Base-by-base conservation (phyloP, 2,888 invertebrate species). In the Portevinia maculata region DNA sequence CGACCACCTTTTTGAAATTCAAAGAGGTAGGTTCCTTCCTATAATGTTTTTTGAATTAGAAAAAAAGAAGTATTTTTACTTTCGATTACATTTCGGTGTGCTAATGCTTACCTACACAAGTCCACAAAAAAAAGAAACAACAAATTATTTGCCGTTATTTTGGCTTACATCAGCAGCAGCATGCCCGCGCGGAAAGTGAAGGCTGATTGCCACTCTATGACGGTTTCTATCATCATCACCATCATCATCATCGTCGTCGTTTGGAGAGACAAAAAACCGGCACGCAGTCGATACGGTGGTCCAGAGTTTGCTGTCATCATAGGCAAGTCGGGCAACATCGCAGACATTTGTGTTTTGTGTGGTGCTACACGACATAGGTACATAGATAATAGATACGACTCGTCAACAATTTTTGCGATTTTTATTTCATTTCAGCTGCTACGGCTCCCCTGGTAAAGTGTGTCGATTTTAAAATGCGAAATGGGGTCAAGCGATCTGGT, bases 131-230 rank as follows among this genome's bases (percentile, higher is more conserved):
- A 48, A 55, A 60, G 53, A 21, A 30, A 48, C 11, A 60, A 17
- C 50, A 75, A 52, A 24, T 24, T 9, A n/a, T 60, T 52, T 59
- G 65, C 46, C 53, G 65, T 71, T 57, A 59, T 57, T 55, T 67
- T 67, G 64, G 17, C 76, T 81, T 81, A 81, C 81, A 81, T 81
- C 76, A 81, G 76, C 60, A 37, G 6, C 50, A 28, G 30, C 32
- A 55, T 17, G 59, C 67, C 59, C 57, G 76, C 64, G 65, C 60
- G 50, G 76, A 81, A 83, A 83, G 83, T 83, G 83, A 83, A 67
- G 76, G 65, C 76, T 24, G 32, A 28, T 13, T 19, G 53, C 53
- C 24, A n/a, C 37, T 64, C 60, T 62, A 34, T 24, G 50, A 34
- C 34, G 34, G 17, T 46, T 46, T 48, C 69, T 46, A 57, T 69